Base-by-base conservation (phyloP, 92 coral and sea anemone species). In the Umimayanthus kanabou region DNA sequence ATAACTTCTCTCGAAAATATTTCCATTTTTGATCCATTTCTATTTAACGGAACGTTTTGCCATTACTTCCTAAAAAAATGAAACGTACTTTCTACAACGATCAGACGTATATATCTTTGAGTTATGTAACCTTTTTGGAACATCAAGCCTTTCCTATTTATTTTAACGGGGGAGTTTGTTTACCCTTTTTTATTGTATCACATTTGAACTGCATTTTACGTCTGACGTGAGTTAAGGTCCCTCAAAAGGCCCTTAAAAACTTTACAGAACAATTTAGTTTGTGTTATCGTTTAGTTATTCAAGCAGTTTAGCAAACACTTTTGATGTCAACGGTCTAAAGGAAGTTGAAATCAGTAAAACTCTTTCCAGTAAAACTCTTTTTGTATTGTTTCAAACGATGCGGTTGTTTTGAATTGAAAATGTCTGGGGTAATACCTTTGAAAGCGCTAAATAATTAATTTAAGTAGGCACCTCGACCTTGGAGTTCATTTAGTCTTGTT, bases 391-490 rank as follows among this genome's bases (percentile, higher is more conserved):
- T 80, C 45, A 6, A 61, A 61, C 26, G 79, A 75, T 39, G 79
- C 22, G 79, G 79, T 75, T 75, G 53, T 75, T 75, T 75, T 37
- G 79, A 75, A 75, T 75, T 75, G 42, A 20, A 39, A 39, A 75
- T 50, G 64, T 26, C 23, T 16, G 20, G 37, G 29, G 65, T 55
- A 80, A 80, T 70, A 70, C 55, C 50, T 83, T 83, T 70, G 87
- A 53, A 83, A 83, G 64, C 78, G 22, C 87, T 83, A 83, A 83
- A 83, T 83, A 83, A 83, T 83, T 83, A 83, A 83, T 83, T 42
- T 83, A 33, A 83, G 50, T 53, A 39, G 65, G 61, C 77, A 67
- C 9, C 47, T 83, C 79, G n/a, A 33, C 77, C 43, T 26, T 83
- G 76, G 45, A 83, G 39, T 83, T 30, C 73, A 69, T 83, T 83